Conservation (phyloP, 2,888 invertebrate genomes). For the Vanessa cardui region DNA sequence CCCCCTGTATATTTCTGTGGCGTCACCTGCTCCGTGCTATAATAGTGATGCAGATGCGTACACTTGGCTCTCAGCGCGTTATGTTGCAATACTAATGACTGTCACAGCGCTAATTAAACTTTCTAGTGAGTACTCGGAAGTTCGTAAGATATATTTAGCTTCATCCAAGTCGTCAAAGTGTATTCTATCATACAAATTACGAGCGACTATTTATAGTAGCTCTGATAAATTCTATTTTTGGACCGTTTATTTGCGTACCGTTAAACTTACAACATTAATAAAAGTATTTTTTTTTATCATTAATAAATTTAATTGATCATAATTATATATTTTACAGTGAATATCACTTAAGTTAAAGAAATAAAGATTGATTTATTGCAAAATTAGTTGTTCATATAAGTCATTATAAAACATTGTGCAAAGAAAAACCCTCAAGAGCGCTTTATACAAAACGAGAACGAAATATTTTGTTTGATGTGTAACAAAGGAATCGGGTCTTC, state of each 20-base stretch:
- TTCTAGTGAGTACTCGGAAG: constrained; percentile 41
- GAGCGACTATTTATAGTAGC: neutral
- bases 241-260: too few species aligned
- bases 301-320: too few species aligned
- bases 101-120: constrained; percentile 57
- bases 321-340: too few species aligned
- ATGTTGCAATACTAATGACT: constrained; percentile 60
- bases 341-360: too few species aligned
- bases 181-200: neutral
- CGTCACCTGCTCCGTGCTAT: constrained; percentile 57
- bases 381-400: neutral
- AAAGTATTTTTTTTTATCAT: too few species aligned
- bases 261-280: too few species aligned
- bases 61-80: constrained; percentile 58
- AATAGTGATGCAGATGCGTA: constrained; percentile 45
- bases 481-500: constrained; percentile 17
- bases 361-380: too few species aligned
- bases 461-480: constrained; percentile 1
- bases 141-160: constrained; percentile 31
- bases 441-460: neutral
- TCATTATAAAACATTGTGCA: neutral
- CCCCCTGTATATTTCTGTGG: constrained; percentile 61
- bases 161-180: neutral
- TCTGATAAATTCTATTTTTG: neutral
- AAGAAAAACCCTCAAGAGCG: neutral